Percentiles rank a stretch among this genome's conserved stretches.
These are phyloP conservation scores for Hozukius guyotensis DNA, from an alignment of 2,797 vertebrate species.

Conservation along the genomic window DNA sequence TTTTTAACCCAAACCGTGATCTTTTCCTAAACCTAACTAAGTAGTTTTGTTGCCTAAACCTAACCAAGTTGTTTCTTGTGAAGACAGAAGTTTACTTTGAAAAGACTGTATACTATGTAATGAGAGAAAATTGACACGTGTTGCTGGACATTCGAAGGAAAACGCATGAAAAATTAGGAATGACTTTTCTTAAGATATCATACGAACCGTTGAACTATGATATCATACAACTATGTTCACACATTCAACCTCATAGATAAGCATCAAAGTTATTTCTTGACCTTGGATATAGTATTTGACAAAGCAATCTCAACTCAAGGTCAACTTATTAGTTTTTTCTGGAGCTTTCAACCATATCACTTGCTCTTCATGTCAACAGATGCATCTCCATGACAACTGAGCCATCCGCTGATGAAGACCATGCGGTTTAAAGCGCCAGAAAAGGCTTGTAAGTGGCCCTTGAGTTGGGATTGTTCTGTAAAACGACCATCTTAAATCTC, in stretches of 20 bases:
- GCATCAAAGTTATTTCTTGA: neutral
- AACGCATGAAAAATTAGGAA: too few species aligned
- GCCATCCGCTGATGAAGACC: neutral
- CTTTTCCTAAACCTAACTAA: too few species aligned
- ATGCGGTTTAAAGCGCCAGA: neutral
- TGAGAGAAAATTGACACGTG: rapidly evolving
- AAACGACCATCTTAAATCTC: neutral
- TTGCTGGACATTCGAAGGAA: too few species aligned
- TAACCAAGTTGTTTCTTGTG: too few species aligned
- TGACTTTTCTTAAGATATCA: too few species aligned
- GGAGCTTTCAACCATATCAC: neutral
- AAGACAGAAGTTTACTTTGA: too few species aligned
- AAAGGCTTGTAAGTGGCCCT: neutral
- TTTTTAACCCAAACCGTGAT: rapidly evolving
- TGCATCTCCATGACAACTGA: neutral
- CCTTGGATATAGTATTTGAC: neutral
- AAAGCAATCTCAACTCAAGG: neutral
- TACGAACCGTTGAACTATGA: too few species aligned
- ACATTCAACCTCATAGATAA: neutral
- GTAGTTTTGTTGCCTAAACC: too few species aligned
- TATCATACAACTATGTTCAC: neutral
- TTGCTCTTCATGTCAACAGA: neutral
- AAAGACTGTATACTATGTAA: too few species aligned
- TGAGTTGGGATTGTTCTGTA: neutral
- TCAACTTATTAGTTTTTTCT: neutral